phyloP scores from a whole-genome alignment of 1,140 invertebrate genomes.

The Drosophila subobscura region DNA sequence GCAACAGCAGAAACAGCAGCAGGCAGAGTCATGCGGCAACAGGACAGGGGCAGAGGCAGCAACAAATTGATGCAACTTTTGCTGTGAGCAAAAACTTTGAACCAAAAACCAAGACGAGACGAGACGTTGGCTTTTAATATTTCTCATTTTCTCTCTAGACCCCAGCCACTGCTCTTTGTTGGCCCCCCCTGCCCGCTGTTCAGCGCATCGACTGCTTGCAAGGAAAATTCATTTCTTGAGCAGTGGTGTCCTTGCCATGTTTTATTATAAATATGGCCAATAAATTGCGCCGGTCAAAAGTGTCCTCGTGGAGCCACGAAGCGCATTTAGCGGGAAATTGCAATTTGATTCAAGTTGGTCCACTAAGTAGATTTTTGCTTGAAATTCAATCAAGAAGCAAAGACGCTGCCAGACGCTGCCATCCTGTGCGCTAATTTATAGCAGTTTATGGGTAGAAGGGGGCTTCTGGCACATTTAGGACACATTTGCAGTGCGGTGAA shows the following conservation, averaged over 20 bases:
- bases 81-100: background rate
- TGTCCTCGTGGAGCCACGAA: constrained; percentile 9
- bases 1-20: constrained; percentile 4
- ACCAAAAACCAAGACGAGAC: background rate
- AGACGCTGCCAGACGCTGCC: too few relatives aligned
- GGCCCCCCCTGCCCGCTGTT: background rate
- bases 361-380: too few relatives aligned
- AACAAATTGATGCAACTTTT: constrained; percentile 46
- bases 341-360: constrained; percentile 6
- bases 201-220: background rate
- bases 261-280: constrained; percentile 78
- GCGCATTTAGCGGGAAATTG: constrained; percentile 32
- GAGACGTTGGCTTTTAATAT: constrained; percentile 36
- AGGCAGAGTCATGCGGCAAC: constrained; percentile 27
- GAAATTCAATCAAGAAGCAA: constrained; percentile 1
- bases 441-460: too few relatives aligned
- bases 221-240: too few relatives aligned
- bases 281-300: constrained; percentile 65
- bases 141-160: constrained; percentile 28
- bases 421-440: too few relatives aligned
- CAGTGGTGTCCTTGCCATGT: constrained; percentile 47
- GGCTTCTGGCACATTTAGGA: too few relatives aligned
- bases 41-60: constrained; percentile 15
- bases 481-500: too few relatives aligned
- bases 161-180: background rate